Evolutionary conservation across 2,888 invertebrate species (phyloP), one percentile per base, ranked within the genome.

Genomic region (Tetheella fluctuosa): DNA sequence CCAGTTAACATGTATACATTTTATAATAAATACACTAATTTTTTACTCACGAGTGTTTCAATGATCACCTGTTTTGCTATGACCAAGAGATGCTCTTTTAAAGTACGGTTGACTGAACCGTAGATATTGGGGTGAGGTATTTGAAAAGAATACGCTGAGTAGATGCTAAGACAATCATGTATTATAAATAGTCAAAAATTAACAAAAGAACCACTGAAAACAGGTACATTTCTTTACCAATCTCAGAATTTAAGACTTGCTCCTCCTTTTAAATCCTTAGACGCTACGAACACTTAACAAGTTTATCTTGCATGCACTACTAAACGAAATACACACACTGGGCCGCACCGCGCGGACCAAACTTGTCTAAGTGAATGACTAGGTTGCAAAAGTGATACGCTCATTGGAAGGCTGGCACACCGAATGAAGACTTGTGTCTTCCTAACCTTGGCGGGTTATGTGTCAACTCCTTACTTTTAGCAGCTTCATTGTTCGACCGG

Each of bases 151-250:
- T 81, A 89, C 81, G 85, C 48, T 85, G 81, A 64, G 67, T 84
- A 77, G 89, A 91, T 91, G 91, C 92, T 93, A 93, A 88, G 92
- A 92, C 91, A 91, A 92, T 93, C 88, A 91, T 92, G 89, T 92
- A 91, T 91, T 92, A 93, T 91, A 93, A 93, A 93, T 93, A 92
- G 91, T 92, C 91, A 92, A 93, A 92, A 91, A 90, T 87, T 89
- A 91, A 92, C 91, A 91, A 92, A 92, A 91, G 90, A 90, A 91
- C 89, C 89, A 89, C 84, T 90, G 90, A 91, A 91, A 91, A 92
- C 91, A 92, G 91, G 92, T 92, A 92, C 92, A 89, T 88, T 84
- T 84, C n/a, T 84, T 91, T 86, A 88, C 88, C 91, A 90, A 91
- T 91, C 90, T 91, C 90, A 84, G 86, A 90, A 88, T 91, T 91